Evolutionary conservation across 2,888 invertebrate genomes (phyloP).

Genomic region (Thyatira batis): DNA sequence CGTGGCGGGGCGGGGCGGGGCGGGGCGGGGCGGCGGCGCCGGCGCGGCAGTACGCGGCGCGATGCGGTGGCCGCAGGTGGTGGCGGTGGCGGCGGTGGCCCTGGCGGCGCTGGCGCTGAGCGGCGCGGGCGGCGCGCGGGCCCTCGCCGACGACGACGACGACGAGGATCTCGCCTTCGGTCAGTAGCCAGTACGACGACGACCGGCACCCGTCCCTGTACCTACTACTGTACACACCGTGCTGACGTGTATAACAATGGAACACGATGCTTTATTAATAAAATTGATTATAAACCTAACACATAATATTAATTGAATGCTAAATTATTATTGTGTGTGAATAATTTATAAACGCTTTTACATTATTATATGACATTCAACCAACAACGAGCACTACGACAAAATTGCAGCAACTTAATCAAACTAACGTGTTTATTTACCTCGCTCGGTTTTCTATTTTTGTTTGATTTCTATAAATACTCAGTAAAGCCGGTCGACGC

Average conservation of each 20-base stretch:
- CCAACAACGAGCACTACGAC: too few species aligned
- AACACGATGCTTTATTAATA: too few species aligned
- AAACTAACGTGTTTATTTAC: neutral
- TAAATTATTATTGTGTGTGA: too few species aligned
- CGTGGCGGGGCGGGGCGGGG: neutral
- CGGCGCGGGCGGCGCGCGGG: constrained; percentile 3
- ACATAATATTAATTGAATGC: too few species aligned
- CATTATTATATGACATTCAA: too few species aligned
- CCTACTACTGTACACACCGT: neutral
- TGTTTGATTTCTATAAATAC: neutral
- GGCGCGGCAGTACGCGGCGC: constrained; percentile 13
- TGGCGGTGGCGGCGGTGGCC: constrained; percentile 12
- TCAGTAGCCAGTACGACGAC: constrained; percentile 13
- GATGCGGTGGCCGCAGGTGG: constrained; percentile 6
- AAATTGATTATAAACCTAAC: too few species aligned
- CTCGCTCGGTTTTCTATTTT: neutral
- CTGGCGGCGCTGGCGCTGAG: constrained; percentile 5
- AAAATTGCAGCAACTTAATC: too few species aligned
- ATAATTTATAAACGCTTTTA: too few species aligned
- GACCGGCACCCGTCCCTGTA: too few species aligned
- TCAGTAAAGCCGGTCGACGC: too few species aligned
- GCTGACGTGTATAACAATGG: neutral
- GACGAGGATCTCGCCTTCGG: constrained; percentile 28
- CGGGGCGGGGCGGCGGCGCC: constrained; percentile 7
- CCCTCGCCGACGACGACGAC: constrained; percentile 6